Base-by-base conservation (phyloP, 2,888 invertebrate genomes). In the Himalopsyche kuldschensis region DNA sequence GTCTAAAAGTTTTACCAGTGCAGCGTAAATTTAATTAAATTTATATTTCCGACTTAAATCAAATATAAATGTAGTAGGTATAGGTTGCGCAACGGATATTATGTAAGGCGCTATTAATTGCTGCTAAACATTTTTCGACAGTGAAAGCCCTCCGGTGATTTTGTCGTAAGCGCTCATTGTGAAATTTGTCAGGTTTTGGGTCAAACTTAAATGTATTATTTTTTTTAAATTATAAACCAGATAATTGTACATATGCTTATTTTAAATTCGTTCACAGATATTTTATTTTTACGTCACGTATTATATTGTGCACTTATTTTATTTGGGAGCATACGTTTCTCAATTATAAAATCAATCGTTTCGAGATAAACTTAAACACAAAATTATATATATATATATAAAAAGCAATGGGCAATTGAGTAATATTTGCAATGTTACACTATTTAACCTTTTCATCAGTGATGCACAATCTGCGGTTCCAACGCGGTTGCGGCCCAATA, bases 251-350 rank as follows among this genome's bases (percentile, higher is more conserved):
- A 1, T 15, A 41, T 15, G 41, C 41, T 41, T 41, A 41, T 41
- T 41, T 41, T 2, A 15, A 41, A 15, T 41, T 15, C 30, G n/a
- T 31, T 32, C 20, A 69, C 32, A n/a, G n/a, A 83, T 76, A 47
- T 85, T 85, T 24, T 76, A 69, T 10, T 63, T 46, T 10, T 84
- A 41, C 20, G 11, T 4, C 27, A 75, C 32, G 63, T 55, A 63
- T 48, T 80, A 83, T 20, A 75, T 78, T 82, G 80, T 69, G 27
- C 80, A 81, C 79, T 75, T 78, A 84, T 32, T 83, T 86, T 84
- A 84, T 75, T 31, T n/a, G 31, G 20, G 20, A 75, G 20, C 0
- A 8, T 35, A 41, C 15, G 41, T 41, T 41, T 15, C 15, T 11
- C 15, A 35, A 35, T 8, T 35, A 35, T 35, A 1, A 35, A 35